Evolutionary conservation across 2,113 vertebrate species (phyloP).

Genomic region (Anguilla rostrata): DNA sequence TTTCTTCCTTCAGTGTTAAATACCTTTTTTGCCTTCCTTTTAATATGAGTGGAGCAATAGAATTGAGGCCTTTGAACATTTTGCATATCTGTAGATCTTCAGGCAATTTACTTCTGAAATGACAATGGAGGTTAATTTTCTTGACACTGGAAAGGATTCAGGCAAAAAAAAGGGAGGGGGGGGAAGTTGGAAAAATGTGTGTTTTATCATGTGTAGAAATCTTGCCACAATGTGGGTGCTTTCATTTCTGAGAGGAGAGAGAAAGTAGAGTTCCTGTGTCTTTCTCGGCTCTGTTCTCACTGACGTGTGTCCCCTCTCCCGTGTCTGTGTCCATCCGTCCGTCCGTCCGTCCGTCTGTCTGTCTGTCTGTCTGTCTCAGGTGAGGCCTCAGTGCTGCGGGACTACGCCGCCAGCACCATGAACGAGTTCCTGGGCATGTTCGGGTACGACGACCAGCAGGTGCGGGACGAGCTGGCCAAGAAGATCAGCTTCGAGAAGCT

Average conservation of each 20-base stretch:
- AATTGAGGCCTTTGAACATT: not conserved
- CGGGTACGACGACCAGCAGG: slow-evolving; percentile 93
- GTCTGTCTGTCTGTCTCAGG: slow-evolving; percentile 59
- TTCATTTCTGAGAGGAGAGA: not conserved
- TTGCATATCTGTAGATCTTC: not conserved
- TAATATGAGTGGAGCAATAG: slow-evolving; percentile 81
- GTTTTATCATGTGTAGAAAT: not conserved
- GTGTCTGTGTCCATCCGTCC: not conserved
- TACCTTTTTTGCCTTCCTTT: slow-evolving; percentile 61
- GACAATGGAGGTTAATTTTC: not conserved
- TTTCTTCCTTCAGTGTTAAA: slow-evolving; percentile 71
- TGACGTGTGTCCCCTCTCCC: slow-evolving; percentile 21
- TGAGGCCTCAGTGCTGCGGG: slow-evolving; percentile 86
- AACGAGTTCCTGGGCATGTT: slow-evolving; percentile 98
- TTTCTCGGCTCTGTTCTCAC: not conserved
- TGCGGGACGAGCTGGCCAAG: slow-evolving; percentile 89
- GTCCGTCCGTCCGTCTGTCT: no score
- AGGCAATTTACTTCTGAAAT: not conserved
- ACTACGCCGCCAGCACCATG: slow-evolving; percentile 97
- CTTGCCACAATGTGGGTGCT: not conserved
- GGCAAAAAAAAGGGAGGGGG: not conserved
- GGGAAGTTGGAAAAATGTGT: not conserved
- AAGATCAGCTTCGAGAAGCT: slow-evolving; percentile 96
- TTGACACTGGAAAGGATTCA: not conserved
- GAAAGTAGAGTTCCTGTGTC: not conserved